Conservation (phyloP, 35 echinoderm and acorn worm genomes). For the Heliocidaris erythrogramma region DNA sequence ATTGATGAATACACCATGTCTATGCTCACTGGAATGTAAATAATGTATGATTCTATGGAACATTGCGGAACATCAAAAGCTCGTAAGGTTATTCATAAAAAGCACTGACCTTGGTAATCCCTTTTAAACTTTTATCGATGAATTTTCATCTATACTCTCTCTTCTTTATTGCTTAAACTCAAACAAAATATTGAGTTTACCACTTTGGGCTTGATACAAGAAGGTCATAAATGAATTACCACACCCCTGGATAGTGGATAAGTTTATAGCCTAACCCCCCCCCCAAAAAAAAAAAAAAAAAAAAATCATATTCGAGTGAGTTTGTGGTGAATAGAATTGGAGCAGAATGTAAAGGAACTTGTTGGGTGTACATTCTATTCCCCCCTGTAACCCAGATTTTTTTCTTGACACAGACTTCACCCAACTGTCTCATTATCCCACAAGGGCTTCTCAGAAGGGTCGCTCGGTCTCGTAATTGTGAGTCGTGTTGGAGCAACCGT, state of each 20-base stretch:
- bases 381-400: not conserved
- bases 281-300: not conserved
- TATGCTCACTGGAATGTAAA: not conserved
- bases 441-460: not conserved
- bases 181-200: not conserved
- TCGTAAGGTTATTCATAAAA: not conserved
- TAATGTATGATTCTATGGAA: not conserved
- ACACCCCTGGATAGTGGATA: not conserved
- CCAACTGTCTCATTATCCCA: not conserved
- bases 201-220: not conserved
- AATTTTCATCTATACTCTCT: not conserved
- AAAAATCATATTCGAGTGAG: not conserved
- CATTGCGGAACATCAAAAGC: not conserved
- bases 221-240: not conserved
- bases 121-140: not conserved
- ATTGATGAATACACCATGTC: not conserved
- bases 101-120: not conserved
- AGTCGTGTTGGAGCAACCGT: constrained; percentile 8
- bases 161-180: not conserved
- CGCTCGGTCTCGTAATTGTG: not conserved
- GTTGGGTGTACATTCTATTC: not conserved
- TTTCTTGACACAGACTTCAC: not conserved
- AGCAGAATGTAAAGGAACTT: not conserved
- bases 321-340: not conserved
- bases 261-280: not conserved